A percentile compares a stretch with the other conserved stretches of the same genome.
phyloP scores from a whole-genome alignment of 2,113 vertebrate species.

The Menidia beryllina region DNA sequence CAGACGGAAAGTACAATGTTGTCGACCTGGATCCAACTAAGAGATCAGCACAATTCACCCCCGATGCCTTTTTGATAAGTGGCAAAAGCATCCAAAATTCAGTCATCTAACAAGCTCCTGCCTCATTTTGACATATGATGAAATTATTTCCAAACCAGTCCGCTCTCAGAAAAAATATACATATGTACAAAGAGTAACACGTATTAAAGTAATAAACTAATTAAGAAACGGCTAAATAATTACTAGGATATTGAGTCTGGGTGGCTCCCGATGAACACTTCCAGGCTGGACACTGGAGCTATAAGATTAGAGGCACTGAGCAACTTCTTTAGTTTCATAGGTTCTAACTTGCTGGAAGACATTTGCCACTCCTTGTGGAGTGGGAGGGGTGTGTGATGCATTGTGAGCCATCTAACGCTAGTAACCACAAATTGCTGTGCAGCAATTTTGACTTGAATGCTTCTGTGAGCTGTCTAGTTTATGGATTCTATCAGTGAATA shows the following conservation, averaged over 20 bases:
- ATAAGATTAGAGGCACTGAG: not conserved
- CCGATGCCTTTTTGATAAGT: not conserved
- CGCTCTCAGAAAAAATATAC: no score
- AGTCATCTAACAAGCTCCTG: not conserved
- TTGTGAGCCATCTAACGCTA: not conserved
- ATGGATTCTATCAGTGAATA: conserved; percentile 13
- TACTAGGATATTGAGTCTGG: not conserved
- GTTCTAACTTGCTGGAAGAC: conserved; percentile 6
- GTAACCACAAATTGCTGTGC: not conserved
- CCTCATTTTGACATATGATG: not conserved
- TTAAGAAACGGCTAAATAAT: not conserved
- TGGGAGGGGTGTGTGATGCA: conserved; percentile 27
- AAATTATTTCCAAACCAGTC: not conserved
- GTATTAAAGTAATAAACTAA: not conserved
- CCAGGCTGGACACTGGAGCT: conserved; percentile 8
- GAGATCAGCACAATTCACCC: not conserved
- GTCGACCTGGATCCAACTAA: not conserved
- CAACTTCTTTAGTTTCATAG: conserved; percentile 8
- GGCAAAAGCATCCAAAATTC: not conserved
- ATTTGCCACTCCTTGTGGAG: conserved; percentile 29
- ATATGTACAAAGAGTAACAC: no score
- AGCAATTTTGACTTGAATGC: not conserved
- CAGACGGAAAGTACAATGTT: not conserved
- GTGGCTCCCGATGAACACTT: not conserved
- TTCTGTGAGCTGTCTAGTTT: not conserved